A percentile compares a stretch with the other conserved stretches of the same genome.
phyloP scores from a whole-genome alignment of 1,140 invertebrate species.

The Pseudomyrmex concolor region DNA sequence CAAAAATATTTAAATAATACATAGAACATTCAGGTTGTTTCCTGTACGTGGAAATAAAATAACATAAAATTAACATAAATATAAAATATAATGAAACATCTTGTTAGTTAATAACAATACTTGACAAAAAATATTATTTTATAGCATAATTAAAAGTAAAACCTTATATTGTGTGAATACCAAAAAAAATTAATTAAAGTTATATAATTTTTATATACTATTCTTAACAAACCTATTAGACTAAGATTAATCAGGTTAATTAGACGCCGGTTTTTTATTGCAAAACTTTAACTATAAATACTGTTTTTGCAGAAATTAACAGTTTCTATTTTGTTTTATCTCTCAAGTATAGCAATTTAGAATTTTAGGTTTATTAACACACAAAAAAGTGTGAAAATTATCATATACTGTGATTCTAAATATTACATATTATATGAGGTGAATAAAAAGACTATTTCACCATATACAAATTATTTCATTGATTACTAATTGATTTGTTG shows the following conservation, averaged over 20 bases:
- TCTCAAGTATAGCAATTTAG: constrained; percentile 52
- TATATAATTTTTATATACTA: constrained; percentile 14
- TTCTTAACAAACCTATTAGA: constrained; percentile 9
- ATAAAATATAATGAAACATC: neutral
- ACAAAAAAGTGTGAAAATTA: constrained; percentile 56
- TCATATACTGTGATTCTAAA: constrained; percentile 80
- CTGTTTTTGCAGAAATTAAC: constrained; percentile 19
- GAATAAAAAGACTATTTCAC: constrained; percentile 84
- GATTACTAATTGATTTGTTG: constrained; percentile 85
- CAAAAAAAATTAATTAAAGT: neutral
- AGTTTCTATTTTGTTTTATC: constrained; percentile 60
- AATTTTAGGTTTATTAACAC: constrained; percentile 69
- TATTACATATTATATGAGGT: constrained; percentile 83
- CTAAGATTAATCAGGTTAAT: neutral
- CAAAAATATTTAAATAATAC: constrained; percentile 68
- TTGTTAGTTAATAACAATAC: neutral
- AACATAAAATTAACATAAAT: constrained; percentile 39
- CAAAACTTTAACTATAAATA: constrained; percentile 4
- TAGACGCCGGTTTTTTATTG: constrained; percentile 9
- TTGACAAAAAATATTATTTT: neutral
- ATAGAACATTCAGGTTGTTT: constrained; percentile 35
- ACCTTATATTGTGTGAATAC: neutral
- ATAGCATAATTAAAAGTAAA: constrained; percentile 2
- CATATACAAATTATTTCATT: constrained; percentile 83
- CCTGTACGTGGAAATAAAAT: constrained; percentile 44